These are phyloP conservation scores for Brachionus rotundiformis DNA, from an alignment of 1,140 invertebrate species.

Conservation along the genomic window DNA sequence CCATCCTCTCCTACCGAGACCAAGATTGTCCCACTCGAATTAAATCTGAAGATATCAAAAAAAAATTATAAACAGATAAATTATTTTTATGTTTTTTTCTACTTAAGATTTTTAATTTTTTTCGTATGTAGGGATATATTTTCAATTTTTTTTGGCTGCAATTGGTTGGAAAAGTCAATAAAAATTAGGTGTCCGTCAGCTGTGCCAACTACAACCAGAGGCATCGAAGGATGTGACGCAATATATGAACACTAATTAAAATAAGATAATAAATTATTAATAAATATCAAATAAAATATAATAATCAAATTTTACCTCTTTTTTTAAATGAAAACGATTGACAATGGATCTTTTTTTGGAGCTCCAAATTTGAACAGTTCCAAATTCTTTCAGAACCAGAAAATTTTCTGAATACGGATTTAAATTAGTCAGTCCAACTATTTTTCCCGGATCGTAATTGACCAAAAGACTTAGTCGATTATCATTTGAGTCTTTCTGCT, in stretches of 20 bases:
- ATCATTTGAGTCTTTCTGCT: neutral
- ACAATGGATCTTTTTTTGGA: constrained; percentile 3
- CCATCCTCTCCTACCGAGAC: constrained; percentile 30
- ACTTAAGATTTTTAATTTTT: constrained; percentile 19
- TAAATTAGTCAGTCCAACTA: constrained; percentile 5
- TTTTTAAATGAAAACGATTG: neutral
- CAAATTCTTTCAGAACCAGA: constrained; percentile 33
- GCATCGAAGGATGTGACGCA: constrained; percentile 31
- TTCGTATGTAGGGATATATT: neutral
- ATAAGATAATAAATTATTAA: neutral
- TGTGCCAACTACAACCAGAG: constrained; percentile 33
- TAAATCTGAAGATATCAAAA: constrained; percentile 2
- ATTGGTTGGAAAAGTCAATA: constrained; percentile 1
- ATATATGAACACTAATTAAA: constrained; percentile 22
- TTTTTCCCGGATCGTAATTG: constrained; percentile 41
- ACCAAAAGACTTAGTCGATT: neutral
- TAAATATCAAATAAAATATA: neutral
- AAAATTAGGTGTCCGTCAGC: constrained; percentile 26
- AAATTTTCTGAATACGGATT: constrained; percentile 31
- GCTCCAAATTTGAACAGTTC: constrained; percentile 43
- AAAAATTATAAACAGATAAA: neutral
- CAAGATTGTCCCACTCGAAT: constrained; percentile 38
- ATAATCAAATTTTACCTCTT: neutral
- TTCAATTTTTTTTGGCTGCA: neutral
- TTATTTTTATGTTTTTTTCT: neutral